Percentiles rank a stretch among this genome's conserved stretches.
Evolutionary conservation across 2,888 invertebrate species (phyloP).

Genomic region (Tuta absoluta): DNA sequence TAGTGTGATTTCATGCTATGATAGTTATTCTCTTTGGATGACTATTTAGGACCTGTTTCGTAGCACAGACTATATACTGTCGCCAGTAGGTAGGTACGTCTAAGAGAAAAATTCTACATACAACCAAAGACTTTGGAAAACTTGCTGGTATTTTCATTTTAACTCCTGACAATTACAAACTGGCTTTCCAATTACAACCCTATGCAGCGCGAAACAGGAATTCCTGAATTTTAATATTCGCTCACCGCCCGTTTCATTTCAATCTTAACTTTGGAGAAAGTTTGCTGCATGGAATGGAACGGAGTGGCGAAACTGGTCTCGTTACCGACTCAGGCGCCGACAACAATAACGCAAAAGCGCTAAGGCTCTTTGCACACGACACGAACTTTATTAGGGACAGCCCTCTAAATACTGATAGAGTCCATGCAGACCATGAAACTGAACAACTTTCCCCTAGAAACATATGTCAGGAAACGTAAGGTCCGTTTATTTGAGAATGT

Average conservation of each 20-base stretch:
- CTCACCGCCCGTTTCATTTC: slow-evolving; percentile 61
- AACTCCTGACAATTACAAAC: slow-evolving; percentile 12
- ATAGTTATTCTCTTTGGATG: too few species aligned
- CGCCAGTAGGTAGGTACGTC: too few species aligned
- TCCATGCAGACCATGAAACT: too few species aligned
- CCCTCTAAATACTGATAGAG: too few species aligned
- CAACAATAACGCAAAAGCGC: slow-evolving; percentile 54
- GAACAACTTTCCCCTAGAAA: too few species aligned
- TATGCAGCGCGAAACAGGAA: slow-evolving; percentile 34
- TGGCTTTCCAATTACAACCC: slow-evolving; percentile 17
- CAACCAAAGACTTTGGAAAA: background rate
- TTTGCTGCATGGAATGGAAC: slow-evolving; percentile 52
- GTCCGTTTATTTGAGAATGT: too few species aligned
- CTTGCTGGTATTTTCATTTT: slow-evolving; percentile 2
- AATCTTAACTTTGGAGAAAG: slow-evolving; percentile 59
- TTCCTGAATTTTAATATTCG: slow-evolving; percentile 58
- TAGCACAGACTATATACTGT: too few species aligned
- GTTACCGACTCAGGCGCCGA: slow-evolving; percentile 45
- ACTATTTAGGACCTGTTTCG: too few species aligned
- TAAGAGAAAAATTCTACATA: too few species aligned
- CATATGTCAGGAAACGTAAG: too few species aligned
- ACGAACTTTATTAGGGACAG: too few species aligned
- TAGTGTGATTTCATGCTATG: too few species aligned
- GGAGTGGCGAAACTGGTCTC: slow-evolving; percentile 31
- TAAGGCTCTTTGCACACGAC: slow-evolving; percentile 32